Percentiles rank a stretch among this genome's conserved stretches.
Evolutionary conservation across 2,888 invertebrate genomes (phyloP).

Genomic region (Didymodactylos carnosus): DNA sequence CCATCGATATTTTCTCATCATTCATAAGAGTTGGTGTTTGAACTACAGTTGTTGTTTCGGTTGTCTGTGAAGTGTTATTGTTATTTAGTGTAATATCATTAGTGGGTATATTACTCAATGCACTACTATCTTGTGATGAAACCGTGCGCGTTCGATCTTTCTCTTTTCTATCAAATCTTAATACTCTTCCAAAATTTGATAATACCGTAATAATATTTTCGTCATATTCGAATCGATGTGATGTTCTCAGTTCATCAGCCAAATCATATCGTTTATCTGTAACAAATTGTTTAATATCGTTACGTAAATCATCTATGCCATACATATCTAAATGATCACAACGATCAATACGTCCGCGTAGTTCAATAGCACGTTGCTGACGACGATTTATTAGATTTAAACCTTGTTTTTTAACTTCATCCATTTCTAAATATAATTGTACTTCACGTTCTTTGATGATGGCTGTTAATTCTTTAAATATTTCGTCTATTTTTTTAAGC

Average conservation of each 20-base stretch:
- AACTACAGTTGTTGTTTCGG: no score
- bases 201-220: neutral
- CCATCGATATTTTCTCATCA: no score
- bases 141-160: neutral
- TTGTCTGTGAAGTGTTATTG: no score
- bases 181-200: neutral
- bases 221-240: neutral
- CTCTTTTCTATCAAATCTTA: neutral
- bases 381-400: neutral
- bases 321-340: neutral
- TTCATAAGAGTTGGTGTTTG: no score
- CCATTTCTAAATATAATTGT: neutral
- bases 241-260: neutral
- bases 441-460: neutral
- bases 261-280: neutral
- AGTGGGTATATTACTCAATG: no score
- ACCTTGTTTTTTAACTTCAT: neutral
- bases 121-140: neutral
- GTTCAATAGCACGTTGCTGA: neutral
- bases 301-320: neutral
- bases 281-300: neutral
- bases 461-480: neutral
- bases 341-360: neutral
- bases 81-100: no score
- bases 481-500: neutral